phyloP scores from a whole-genome alignment of 2,888 invertebrate species.

The Lasioglossum figueresi region DNA sequence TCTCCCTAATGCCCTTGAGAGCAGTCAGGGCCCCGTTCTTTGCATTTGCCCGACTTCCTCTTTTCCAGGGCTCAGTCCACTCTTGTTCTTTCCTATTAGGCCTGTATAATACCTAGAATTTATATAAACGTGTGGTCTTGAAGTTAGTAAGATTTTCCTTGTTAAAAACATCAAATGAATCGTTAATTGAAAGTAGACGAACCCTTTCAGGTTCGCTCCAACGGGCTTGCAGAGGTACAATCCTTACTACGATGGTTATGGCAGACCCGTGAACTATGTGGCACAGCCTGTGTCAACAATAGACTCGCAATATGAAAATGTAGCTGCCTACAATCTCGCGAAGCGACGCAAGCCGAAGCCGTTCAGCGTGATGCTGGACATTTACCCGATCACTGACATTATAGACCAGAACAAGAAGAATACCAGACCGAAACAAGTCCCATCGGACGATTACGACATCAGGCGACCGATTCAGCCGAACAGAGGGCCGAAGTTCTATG shows the following conservation, averaged over 20 bases:
- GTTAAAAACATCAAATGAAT: too few relatives aligned
- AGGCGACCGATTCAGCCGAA: conserved; percentile 71
- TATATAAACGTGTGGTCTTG: too few relatives aligned
- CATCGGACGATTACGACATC: conserved; percentile 73
- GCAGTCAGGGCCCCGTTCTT: too few relatives aligned
- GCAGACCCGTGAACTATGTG: conserved; percentile 71
- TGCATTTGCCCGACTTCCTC: too few relatives aligned
- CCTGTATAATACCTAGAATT: conserved; percentile 36
- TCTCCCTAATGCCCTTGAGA: too few relatives aligned
- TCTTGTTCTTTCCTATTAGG: too few relatives aligned
- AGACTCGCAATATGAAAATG: conserved; percentile 72
- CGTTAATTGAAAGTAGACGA: not conserved
- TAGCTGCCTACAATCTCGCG: conserved; percentile 55
- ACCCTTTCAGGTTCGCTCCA: conserved; percentile 78
- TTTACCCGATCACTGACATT: conserved; percentile 86
- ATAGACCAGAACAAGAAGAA: conserved; percentile 74
- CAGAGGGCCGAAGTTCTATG: conserved; percentile 71
- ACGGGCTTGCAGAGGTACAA: conserved; percentile 77
- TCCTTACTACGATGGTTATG: conserved; percentile 75
- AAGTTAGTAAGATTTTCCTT: too few relatives aligned
- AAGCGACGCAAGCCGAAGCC: conserved; percentile 84
- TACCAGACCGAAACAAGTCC: conserved; percentile 65
- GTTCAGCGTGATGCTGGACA: conserved; percentile 88
- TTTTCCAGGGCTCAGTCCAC: too few relatives aligned
- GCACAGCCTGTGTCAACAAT: conserved; percentile 48